Evolutionary conservation across 1,140 invertebrate genomes (phyloP), one percentile per base, ranked within the genome.

Genomic region (Diabrotica undecimpunctata): DNA sequence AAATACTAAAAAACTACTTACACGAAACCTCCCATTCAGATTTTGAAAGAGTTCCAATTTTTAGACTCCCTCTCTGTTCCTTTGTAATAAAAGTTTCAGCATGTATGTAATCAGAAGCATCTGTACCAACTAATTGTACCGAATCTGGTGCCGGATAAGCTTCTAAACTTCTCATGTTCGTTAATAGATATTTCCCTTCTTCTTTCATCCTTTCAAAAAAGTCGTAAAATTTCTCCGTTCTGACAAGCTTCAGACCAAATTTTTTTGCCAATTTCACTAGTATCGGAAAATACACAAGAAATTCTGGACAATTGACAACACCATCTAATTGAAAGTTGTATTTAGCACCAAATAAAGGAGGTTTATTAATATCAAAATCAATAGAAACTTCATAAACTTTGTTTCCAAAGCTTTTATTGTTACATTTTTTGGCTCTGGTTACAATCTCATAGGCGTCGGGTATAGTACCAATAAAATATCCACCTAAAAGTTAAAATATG

Each of bases 251-350:
- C 65, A 98, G 82, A 5, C 90, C 92, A 83, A 87, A 89, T 69
- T 94, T 90, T 58, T 85, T 81, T 46, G 93, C 94, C 70, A 98
- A 80, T 79, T 93, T 92, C 67, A 88, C 81, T 62, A 99, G 83
- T 6, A 89, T 83, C 35, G 94, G 91, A 79, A 98, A 93, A 81
- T 98, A 89, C 11, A 99, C 96, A 37, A 99, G 82, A 83, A 98
- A 99, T 79, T 99, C 97, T 35, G 97, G 97, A 82, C 97, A 99
- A 79, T 99, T 89, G 0, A 99, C 97, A 11, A 97, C 94, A 52
- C 92, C 95, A 77, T 98, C 94, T 58, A 99, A 80, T 76, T 95
- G 87, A 79, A 99, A 99, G 79, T 96, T 88, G 82, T 99, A 98
- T 79, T 96, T 94, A 39, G 92, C 94, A 52, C 97, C 97, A 85